A percentile compares a stretch with the other conserved stretches of the same genome.
Conservation (phyloP, 1,140 invertebrate genomes). For the Mamestra configurata region DNA sequence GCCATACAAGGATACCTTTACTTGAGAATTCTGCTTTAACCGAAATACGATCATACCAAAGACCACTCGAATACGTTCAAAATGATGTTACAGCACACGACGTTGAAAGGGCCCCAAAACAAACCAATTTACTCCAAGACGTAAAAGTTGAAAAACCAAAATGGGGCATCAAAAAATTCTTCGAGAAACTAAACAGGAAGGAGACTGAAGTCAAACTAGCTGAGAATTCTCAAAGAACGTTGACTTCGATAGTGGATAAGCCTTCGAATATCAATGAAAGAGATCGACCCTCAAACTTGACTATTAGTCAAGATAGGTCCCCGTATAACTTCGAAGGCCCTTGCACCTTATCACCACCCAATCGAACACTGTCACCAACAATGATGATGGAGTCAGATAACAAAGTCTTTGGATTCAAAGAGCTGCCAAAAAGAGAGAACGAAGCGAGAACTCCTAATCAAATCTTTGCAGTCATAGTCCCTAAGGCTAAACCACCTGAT, state of each 20-base stretch:
- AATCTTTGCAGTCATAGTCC: slow-evolving; percentile 86
- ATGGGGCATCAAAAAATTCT: slow-evolving; percentile 81
- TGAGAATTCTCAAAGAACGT: slow-evolving; percentile 67
- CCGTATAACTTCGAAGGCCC: slow-evolving; percentile 76
- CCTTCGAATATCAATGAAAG: slow-evolving; percentile 68
- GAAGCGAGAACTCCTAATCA: slow-evolving; percentile 73
- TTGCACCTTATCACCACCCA: slow-evolving; percentile 84
- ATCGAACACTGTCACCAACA: slow-evolving; percentile 80
- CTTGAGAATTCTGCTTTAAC: slow-evolving; percentile 75
- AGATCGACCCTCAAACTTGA: slow-evolving; percentile 73
- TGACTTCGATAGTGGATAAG: slow-evolving; percentile 76
- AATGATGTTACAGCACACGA: slow-evolving; percentile 92
- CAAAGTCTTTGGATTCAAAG: slow-evolving; percentile 82
- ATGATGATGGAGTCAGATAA: slow-evolving; percentile 80
- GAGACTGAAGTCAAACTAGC: slow-evolving; percentile 89
- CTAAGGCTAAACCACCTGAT: slow-evolving; percentile 75
- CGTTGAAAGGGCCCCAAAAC: slow-evolving; percentile 82
- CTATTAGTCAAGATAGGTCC: slow-evolving; percentile 67
- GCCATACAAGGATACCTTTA: slow-evolving; percentile 60
- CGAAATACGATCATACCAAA: slow-evolving; percentile 80
- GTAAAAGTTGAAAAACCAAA: slow-evolving; percentile 79
- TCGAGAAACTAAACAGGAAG: slow-evolving; percentile 75
- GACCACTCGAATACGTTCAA: slow-evolving; percentile 92
- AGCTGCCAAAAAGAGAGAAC: slow-evolving; percentile 71
- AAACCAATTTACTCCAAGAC: slow-evolving; percentile 80